Percentiles rank a stretch among this genome's conserved stretches.
These are phyloP conservation scores for Homalodisca vitripennis DNA, from an alignment of 1,140 invertebrate species.

Conservation along the genomic window DNA sequence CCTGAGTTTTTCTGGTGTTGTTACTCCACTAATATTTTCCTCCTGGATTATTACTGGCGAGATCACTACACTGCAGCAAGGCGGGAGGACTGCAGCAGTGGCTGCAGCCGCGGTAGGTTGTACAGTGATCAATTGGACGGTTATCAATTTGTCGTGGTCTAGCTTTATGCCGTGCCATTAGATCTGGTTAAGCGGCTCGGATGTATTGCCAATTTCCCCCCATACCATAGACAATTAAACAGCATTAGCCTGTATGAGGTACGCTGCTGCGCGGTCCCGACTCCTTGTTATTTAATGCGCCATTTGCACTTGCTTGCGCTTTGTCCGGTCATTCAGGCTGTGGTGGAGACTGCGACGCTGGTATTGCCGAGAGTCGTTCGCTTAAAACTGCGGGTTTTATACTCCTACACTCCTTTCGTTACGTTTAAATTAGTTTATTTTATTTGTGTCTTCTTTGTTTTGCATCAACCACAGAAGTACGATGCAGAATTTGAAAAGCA, in stretches of 20 bases:
- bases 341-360: neutral
- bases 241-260: slow-evolving; percentile 20
- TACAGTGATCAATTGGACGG: slow-evolving; percentile 4
- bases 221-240: slow-evolving; percentile 26
- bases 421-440: neutral
- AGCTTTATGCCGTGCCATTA: slow-evolving; percentile 24
- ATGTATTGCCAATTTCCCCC: slow-evolving; percentile 21
- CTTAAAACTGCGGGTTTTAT: neutral
- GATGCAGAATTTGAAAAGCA: no score
- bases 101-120: neutral
- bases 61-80: no score
- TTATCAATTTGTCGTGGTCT: slow-evolving; percentile 23
- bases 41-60: no score
- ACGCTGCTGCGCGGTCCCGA: neutral
- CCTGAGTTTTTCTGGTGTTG: no score
- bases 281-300: slow-evolving; percentile 19
- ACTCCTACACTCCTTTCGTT: neutral
- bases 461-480: no score
- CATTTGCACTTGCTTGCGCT: slow-evolving; percentile 19
- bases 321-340: neutral
- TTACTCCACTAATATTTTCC: no score
- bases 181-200: slow-evolving; percentile 16
- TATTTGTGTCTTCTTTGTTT: neutral
- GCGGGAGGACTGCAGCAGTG: neutral
- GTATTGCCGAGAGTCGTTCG: neutral